Evolutionary conservation across 2,797 vertebrate species (phyloP).

Genomic region (Scolopax rusticola): DNA sequence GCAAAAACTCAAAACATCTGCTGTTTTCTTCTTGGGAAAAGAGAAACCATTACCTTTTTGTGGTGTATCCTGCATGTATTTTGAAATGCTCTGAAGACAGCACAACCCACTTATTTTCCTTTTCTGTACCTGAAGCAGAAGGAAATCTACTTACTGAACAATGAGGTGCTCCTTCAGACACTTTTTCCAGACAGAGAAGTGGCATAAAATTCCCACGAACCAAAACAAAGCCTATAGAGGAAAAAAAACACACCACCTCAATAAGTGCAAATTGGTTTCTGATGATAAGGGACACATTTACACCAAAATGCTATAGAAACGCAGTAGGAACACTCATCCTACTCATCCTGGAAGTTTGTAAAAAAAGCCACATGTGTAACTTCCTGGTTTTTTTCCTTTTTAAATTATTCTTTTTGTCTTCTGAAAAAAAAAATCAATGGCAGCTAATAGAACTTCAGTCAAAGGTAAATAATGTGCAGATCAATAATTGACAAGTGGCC

Average conservation of each 20-base stretch:
- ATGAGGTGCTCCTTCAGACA: not conserved
- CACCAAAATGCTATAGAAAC: not conserved
- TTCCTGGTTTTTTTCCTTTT: not conserved
- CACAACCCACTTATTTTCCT: not conserved
- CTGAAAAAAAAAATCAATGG: not conserved
- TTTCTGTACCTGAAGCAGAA: not conserved
- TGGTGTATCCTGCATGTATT: not conserved
- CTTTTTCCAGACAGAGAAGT: not conserved
- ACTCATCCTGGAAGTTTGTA: not conserved
- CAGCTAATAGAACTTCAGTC: not conserved
- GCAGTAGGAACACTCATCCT: not conserved
- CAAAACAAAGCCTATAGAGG: not conserved
- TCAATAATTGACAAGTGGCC: too few relatives aligned
- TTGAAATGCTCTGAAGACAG: not conserved
- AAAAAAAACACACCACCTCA: not conserved
- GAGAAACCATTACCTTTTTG: not conserved
- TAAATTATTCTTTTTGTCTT: not conserved
- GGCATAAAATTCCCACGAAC: not conserved
- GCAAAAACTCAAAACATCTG: not conserved
- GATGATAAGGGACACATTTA: not conserved
- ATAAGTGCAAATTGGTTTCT: not conserved
- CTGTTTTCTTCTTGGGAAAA: not conserved
- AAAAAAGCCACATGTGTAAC: not conserved
- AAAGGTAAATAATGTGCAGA: not conserved
- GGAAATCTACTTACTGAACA: not conserved